Evolutionary conservation across 2,113 vertebrate species (phyloP), one percentile per base, ranked within the genome.

Genomic region (Chamaetylas fuelleborni): DNA sequence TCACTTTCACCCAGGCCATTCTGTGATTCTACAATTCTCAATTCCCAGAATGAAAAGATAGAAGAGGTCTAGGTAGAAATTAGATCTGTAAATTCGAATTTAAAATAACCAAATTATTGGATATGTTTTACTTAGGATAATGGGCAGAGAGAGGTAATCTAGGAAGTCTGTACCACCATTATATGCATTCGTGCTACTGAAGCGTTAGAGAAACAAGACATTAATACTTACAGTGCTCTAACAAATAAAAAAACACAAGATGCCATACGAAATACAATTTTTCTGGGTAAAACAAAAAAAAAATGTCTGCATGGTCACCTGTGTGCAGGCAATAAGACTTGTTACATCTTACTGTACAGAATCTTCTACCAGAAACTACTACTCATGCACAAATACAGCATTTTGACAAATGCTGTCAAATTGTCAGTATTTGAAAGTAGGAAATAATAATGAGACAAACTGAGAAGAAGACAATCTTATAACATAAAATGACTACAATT

Each of bases 131-230:
- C 29, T 80, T 79, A 71, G 14, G 9, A 62, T 33, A 51, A 53
- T 6, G 14, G 29, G 13, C n/a, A 79, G 31, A 73, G 15, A 57
- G 16, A 84, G 4, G 14, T 4, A 51, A 62, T 15, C 13, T 53
- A 66, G 28, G 31, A 79, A 57, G 10, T 85, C 40, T 67, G 42
- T 20, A 66, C 31, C 28, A 62, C 19, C 9, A 2, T 48, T 85
- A 48, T 3, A 26, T 13, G 11, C 12, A 3, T 65, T 65, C 2
- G 1, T 29, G 23, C 73, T 65, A 69, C 9, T 1, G 0, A 93
- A 66, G 26, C 47, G 56, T 60, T 45, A 54, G 73, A 42, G 33
- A 72, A 85, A 38, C 6, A 47, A 42, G 15, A 53, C 13, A 20
- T 50, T 12, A 89, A 50, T 16, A 62, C 34, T 38, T 81, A 77